Percentiles rank a stretch among this genome's conserved stretches.
phyloP scores from a whole-genome alignment of 1,140 invertebrate genomes.

The Sipha flava region DNA sequence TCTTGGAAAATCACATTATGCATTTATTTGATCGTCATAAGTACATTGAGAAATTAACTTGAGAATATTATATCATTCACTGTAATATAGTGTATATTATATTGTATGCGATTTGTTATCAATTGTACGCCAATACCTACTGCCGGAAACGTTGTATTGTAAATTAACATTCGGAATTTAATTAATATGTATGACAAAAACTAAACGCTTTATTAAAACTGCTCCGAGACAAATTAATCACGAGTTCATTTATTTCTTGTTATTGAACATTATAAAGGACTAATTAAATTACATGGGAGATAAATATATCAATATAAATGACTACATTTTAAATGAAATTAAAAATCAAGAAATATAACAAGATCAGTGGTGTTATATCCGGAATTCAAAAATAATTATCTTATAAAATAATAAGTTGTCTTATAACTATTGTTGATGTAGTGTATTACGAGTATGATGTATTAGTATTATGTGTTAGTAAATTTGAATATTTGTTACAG shows the following conservation, averaged over 20 bases:
- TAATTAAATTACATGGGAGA: not conserved
- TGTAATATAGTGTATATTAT: too few species aligned
- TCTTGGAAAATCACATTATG: not conserved
- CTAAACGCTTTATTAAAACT: not conserved
- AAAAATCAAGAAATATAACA: not conserved
- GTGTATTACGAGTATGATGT: too few species aligned
- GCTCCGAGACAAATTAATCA: not conserved
- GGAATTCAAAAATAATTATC: not conserved
- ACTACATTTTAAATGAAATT: not conserved
- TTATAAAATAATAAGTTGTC: too few species aligned
- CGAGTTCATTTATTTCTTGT: not conserved
- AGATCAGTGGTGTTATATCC: not conserved
- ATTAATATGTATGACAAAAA: not conserved
- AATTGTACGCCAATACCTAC: too few species aligned
- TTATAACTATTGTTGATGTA: too few species aligned
- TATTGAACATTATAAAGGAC: not conserved
- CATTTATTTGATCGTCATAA: not conserved
- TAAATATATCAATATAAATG: not conserved
- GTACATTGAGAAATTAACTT: not conserved
- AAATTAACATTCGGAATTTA: not conserved
- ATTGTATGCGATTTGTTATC: too few species aligned
- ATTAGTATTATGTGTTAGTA: too few species aligned
- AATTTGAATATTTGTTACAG: too few species aligned
- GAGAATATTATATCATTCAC: too few species aligned
- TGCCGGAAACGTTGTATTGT: too few species aligned